Conservation (phyloP, 2,113 vertebrate genomes). For the Pampusana beccarii region DNA sequence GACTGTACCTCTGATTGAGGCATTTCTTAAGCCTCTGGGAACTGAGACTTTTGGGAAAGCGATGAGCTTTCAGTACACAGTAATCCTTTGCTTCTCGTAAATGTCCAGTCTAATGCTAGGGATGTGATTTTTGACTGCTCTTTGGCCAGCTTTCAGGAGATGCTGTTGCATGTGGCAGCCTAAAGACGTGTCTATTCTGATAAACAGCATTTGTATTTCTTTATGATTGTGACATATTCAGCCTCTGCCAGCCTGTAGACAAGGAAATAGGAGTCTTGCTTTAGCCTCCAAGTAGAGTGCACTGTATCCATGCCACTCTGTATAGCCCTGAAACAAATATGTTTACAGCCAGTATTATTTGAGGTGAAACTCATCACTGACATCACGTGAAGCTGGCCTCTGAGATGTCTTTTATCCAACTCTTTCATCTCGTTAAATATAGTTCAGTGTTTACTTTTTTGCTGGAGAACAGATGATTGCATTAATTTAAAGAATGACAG, state of each 20-base stretch:
- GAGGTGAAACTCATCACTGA: background rate
- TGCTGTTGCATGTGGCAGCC: background rate
- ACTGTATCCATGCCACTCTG: background rate
- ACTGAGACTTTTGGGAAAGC: background rate
- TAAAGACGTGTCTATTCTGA: background rate
- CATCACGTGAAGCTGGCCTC: background rate
- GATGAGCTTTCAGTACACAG: background rate
- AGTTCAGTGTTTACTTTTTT: background rate
- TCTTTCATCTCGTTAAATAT: slow-evolving; percentile 20
- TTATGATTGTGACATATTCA: background rate
- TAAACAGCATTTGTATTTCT: slow-evolving; percentile 27
- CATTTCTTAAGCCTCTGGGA: background rate
- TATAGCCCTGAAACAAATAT: background rate
- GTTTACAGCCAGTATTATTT: slow-evolving; percentile 5
- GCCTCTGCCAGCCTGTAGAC: background rate
- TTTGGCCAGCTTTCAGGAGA: slow-evolving; percentile 12
- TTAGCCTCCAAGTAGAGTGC: background rate
- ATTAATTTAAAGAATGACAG: slow-evolving; percentile 9
- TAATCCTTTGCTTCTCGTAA: background rate
- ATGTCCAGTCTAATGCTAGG: background rate
- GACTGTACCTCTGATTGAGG: background rate
- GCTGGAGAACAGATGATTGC: background rate
- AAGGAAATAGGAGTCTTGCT: background rate
- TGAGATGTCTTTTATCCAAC: background rate
- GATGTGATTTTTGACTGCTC: background rate